phyloP scores from a whole-genome alignment of 1,140 invertebrate species.

The Globodera rostochiensis region DNA sequence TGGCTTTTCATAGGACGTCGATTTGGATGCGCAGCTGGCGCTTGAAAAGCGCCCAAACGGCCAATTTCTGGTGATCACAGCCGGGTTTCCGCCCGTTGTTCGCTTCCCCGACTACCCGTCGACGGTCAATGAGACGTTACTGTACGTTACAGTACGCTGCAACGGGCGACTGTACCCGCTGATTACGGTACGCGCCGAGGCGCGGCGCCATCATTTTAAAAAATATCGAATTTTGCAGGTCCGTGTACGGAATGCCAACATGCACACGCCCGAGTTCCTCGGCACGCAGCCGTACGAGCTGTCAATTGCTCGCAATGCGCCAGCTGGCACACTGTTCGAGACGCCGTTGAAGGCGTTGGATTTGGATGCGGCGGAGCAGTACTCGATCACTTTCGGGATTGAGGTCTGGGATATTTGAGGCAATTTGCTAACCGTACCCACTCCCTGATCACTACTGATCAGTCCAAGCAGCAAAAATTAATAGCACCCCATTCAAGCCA shows the following conservation, averaged over 20 bases:
- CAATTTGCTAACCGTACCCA: background rate
- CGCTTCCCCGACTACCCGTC: conserved; percentile 59
- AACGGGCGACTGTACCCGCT: conserved; percentile 57
- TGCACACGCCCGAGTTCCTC: conserved; percentile 46
- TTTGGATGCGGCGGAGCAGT: conserved; percentile 47
- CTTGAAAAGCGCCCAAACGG: conserved; percentile 46
- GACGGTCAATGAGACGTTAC: conserved; percentile 56
- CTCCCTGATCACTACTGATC: background rate
- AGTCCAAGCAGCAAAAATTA: background rate
- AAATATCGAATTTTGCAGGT: background rate
- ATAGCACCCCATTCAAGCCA: background rate
- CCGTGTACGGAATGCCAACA: conserved; percentile 42
- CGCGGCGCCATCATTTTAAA: background rate
- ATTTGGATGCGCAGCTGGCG: conserved; percentile 45
- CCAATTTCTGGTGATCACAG: conserved; percentile 56
- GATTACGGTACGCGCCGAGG: conserved; percentile 52
- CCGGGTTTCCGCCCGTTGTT: conserved; percentile 17
- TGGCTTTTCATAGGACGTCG: conserved; percentile 32
- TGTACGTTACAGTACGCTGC: conserved; percentile 61
- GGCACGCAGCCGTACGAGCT: conserved; percentile 57
- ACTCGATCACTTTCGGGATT: conserved; percentile 46
- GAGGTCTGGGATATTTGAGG: conserved; percentile 16
- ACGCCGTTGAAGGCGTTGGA: conserved; percentile 53
- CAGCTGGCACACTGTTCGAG: conserved; percentile 42
- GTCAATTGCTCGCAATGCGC: conserved; percentile 24